These are phyloP conservation scores for Pseudorhiza aurosa DNA, from an alignment of 30 jellyfish, hydroid and myxozoan species.

Conservation along the genomic window DNA sequence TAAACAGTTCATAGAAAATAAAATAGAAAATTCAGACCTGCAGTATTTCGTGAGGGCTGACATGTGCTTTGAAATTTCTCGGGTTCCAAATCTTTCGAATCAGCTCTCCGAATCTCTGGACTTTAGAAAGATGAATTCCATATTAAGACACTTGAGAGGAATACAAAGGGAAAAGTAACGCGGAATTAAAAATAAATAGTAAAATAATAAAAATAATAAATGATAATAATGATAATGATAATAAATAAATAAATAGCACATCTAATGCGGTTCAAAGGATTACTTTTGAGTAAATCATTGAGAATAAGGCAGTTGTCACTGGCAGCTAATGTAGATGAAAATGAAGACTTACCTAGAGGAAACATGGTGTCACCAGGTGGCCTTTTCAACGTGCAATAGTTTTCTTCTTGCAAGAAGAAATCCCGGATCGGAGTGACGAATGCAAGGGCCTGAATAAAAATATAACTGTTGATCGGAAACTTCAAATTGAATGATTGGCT, in stretches of 20 bases:
- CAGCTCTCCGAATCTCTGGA: slow-evolving; percentile 96
- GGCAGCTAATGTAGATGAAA: too few relatives aligned
- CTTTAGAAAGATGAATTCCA: slow-evolving; percentile 17
- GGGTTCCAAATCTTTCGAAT: slow-evolving; percentile 95
- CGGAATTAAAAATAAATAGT: too few relatives aligned
- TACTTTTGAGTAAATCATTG: too few relatives aligned
- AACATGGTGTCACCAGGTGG: slow-evolving; percentile 98
- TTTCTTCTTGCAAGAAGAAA: slow-evolving; percentile 89
- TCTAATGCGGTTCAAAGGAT: too few relatives aligned
- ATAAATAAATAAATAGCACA: too few relatives aligned
- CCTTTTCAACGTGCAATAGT: slow-evolving; percentile 65
- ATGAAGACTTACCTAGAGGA: slow-evolving; percentile 69
- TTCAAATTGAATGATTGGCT: too few relatives aligned
- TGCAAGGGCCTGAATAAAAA: slow-evolving; percentile 76
- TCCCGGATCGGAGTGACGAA: slow-evolving; percentile 97
- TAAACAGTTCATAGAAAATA: too few relatives aligned
- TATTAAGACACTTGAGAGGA: neutral
- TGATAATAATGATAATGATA: neutral
- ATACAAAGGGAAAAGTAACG: too few relatives aligned
- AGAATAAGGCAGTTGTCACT: too few relatives aligned
- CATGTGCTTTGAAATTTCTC: slow-evolving; percentile 89
- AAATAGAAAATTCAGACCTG: slow-evolving; percentile 77
- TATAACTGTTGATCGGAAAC: too few relatives aligned
- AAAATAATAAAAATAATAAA: neutral
- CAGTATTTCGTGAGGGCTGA: slow-evolving; percentile 98